These are phyloP conservation scores for Amblyteles armatorius DNA, from an alignment of 2,888 invertebrate species.

Conservation along the genomic window DNA sequence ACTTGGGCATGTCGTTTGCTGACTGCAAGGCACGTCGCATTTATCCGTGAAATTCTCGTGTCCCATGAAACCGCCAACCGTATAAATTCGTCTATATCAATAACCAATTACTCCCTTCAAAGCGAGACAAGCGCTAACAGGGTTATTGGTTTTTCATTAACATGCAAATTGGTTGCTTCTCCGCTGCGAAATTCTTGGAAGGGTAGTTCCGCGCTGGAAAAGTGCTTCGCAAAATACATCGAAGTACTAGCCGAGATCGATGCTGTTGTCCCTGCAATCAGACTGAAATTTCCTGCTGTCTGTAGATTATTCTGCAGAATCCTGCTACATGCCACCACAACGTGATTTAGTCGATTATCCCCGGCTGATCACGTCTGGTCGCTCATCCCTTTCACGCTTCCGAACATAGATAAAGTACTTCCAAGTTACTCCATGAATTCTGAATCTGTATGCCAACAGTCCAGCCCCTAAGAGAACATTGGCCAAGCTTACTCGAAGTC, in stretches of 20 bases:
- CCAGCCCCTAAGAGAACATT: not conserved
- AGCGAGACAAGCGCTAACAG: not conserved
- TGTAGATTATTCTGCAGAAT: slow-evolving; percentile 18
- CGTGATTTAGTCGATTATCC: slow-evolving; percentile 1
- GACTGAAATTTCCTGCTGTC: not conserved
- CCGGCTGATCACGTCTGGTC: slow-evolving; percentile 27
- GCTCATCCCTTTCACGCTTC: not conserved
- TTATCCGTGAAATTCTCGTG: not conserved
- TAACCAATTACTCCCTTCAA: not conserved
- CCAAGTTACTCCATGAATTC: not conserved
- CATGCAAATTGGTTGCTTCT: not conserved
- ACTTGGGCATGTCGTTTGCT: not conserved
- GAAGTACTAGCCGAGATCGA: not conserved
- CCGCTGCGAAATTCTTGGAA: not conserved
- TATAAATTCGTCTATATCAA: not conserved
- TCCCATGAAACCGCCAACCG: not conserved
- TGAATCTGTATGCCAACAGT: not conserved
- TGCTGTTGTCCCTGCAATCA: not conserved
- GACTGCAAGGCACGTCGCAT: not conserved
- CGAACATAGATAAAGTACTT: not conserved
- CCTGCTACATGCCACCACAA: not conserved
- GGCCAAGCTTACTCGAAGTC: not conserved
- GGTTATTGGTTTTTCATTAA: not conserved
- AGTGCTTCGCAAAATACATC: not conserved
- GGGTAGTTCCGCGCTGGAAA: not conserved